Conservation (phyloP, 2,113 vertebrate species). For the Tautogolabrus adspersus region DNA sequence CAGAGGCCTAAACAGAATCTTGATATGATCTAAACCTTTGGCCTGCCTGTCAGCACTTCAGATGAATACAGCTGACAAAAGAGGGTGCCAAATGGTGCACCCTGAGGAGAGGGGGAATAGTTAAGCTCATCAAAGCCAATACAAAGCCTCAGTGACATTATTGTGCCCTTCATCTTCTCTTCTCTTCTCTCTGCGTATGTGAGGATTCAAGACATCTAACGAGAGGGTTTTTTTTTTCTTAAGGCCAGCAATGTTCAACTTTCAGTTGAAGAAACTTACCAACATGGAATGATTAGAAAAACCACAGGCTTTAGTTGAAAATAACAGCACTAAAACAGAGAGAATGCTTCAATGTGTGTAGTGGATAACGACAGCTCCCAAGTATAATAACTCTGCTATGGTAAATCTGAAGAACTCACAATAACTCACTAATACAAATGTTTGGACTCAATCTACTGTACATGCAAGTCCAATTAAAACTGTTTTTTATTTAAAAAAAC, state of each 20-base stretch:
- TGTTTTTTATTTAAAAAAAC: too few relatives aligned
- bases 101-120: slow-evolving; percentile 26
- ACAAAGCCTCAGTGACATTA: slow-evolving; percentile 53
- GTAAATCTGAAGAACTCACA: neutral
- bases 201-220: slow-evolving; percentile 50
- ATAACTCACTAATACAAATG: too few relatives aligned
- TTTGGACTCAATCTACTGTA: too few relatives aligned
- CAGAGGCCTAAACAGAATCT: neutral
- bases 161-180: slow-evolving; percentile 30
- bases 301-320: neutral
- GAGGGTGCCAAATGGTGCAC: slow-evolving; percentile 23
- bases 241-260: slow-evolving; percentile 33
- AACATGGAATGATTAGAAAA: slow-evolving; percentile 10
- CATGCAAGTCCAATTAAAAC: too few relatives aligned
- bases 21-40: slow-evolving; percentile 22
- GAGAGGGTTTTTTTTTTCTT: slow-evolving; percentile 12
- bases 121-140: slow-evolving; percentile 51
- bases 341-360: neutral
- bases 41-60: slow-evolving; percentile 29
- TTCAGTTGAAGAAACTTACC: slow-evolving; percentile 30
- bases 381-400: neutral
- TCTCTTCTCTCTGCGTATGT: slow-evolving; percentile 40
- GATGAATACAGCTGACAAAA: slow-evolving; percentile 45
- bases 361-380: neutral
- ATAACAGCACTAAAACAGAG: neutral